Percentiles rank a stretch among this genome's conserved stretches.
These are phyloP conservation scores for Drosophila santomea DNA, from an alignment of 1,140 invertebrate genomes.

Conservation along the genomic window DNA sequence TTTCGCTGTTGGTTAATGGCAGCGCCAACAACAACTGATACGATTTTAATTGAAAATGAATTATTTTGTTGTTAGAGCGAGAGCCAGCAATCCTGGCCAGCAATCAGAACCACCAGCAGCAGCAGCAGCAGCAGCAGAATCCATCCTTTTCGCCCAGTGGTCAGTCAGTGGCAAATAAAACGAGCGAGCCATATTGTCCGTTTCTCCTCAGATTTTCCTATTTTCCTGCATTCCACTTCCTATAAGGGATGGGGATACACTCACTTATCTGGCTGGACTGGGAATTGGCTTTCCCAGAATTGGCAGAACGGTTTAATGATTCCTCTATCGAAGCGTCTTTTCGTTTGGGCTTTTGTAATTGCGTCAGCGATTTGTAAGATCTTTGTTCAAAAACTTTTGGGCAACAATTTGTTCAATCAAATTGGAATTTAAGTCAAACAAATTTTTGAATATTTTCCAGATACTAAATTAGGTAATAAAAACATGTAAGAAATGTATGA, in stretches of 20 bases:
- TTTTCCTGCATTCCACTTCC: conserved; percentile 8
- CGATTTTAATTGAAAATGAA: conserved; percentile 84
- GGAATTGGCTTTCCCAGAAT: conserved; percentile 14
- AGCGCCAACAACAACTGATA: conserved; percentile 62
- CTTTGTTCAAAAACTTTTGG: too few relatives aligned
- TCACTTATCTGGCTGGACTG: not conserved
- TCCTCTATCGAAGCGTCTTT: conserved; percentile 8
- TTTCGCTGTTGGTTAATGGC: conserved; percentile 53
- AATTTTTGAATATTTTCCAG: too few relatives aligned
- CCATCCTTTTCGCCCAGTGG: conserved; percentile 29
- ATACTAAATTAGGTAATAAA: too few relatives aligned
- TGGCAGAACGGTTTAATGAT: conserved; percentile 19
- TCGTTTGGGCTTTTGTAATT: too few relatives aligned
- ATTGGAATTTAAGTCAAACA: too few relatives aligned
- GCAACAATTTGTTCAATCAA: too few relatives aligned
- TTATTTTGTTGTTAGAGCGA: conserved; percentile 77
- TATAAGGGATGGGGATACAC: not conserved
- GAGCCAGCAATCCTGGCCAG: conserved; percentile 26
- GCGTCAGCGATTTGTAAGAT: too few relatives aligned
- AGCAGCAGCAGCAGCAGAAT: not conserved
- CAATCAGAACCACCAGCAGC: conserved; percentile 1
- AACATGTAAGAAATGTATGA: too few relatives aligned
- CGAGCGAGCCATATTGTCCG: conserved; percentile 16
- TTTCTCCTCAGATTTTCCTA: conserved; percentile 7
- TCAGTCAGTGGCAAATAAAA: conserved; percentile 35